Evolutionary conservation across 2,797 vertebrate genomes (phyloP).

Genomic region (Podarcis lilfordi): DNA sequence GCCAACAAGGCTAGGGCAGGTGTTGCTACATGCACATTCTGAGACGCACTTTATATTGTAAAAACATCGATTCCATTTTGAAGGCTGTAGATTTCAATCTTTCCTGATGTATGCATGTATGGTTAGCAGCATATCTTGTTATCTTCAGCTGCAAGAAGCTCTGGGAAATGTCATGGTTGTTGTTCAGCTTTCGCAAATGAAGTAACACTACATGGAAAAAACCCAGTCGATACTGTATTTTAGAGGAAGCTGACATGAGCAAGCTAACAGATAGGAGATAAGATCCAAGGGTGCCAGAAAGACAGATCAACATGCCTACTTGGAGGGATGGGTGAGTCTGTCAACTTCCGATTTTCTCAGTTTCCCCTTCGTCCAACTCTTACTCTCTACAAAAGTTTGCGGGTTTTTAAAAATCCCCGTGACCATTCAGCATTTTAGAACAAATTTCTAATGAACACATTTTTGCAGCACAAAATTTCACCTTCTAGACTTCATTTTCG

Average conservation of each 20-base stretch:
- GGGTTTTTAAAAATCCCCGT: too few species aligned
- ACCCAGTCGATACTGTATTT: not conserved
- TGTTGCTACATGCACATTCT: too few species aligned
- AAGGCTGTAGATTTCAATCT: not conserved
- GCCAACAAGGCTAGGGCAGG: not conserved
- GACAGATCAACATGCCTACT: not conserved
- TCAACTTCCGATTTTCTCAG: not conserved
- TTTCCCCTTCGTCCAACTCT: not conserved
- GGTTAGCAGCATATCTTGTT: not conserved
- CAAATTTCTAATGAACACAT: too few species aligned
- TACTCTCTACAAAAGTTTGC: too few species aligned
- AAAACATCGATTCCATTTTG: not conserved
- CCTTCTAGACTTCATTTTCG: too few species aligned
- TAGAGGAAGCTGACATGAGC: not conserved
- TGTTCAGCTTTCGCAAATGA: constrained; percentile 3
- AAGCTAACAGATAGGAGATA: not conserved
- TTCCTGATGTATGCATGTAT: not conserved
- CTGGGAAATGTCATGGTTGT: not conserved
- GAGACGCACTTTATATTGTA: not conserved
- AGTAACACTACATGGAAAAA: not conserved
- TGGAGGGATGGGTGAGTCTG: not conserved
- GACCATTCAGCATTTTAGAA: too few species aligned
- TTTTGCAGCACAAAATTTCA: too few species aligned
- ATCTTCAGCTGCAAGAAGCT: not conserved
- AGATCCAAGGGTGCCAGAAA: not conserved